Percentiles rank a stretch among this genome's conserved stretches.
phyloP scores from a whole-genome alignment of 2,113 vertebrate species.

The Thryonomys swinderianus region DNA sequence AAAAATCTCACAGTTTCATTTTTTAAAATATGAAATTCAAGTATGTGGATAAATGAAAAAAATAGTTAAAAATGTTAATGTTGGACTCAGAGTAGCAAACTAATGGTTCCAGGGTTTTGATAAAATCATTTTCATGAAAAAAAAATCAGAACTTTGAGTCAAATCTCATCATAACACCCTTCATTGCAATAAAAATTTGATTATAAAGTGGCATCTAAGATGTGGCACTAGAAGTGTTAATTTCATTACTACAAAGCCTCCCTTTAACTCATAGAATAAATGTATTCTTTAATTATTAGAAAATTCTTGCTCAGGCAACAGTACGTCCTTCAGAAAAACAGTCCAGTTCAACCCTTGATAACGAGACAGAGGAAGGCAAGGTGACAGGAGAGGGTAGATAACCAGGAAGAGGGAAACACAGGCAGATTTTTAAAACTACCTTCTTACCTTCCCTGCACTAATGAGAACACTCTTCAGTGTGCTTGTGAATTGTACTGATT shows the following conservation, averaged over 20 bases:
- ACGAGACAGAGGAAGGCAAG: background rate
- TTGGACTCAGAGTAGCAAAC: constrained; percentile 3
- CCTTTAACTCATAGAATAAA: background rate
- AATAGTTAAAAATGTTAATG: background rate
- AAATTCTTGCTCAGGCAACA: background rate
- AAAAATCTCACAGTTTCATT: constrained; percentile 45
- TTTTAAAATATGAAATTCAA: constrained; percentile 40
- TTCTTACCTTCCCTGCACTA: background rate
- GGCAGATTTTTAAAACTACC: background rate
- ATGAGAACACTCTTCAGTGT: background rate
- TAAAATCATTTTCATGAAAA: background rate
- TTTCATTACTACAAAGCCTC: background rate
- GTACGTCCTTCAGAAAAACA: background rate
- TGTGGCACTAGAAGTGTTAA: background rate
- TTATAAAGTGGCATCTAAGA: background rate
- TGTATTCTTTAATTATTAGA: constrained; percentile 41
- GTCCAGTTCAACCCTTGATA: background rate
- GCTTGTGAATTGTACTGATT: background rate
- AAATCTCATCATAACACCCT: background rate
- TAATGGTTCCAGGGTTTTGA: background rate
- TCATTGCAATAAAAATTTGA: background rate
- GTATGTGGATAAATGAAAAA: constrained; percentile 45
- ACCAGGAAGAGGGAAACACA: background rate
- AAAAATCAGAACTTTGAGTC: constrained; percentile 10
- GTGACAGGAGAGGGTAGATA: background rate